phyloP scores from a whole-genome alignment of 2,888 invertebrate species.

The Drosophila cognata region DNA sequence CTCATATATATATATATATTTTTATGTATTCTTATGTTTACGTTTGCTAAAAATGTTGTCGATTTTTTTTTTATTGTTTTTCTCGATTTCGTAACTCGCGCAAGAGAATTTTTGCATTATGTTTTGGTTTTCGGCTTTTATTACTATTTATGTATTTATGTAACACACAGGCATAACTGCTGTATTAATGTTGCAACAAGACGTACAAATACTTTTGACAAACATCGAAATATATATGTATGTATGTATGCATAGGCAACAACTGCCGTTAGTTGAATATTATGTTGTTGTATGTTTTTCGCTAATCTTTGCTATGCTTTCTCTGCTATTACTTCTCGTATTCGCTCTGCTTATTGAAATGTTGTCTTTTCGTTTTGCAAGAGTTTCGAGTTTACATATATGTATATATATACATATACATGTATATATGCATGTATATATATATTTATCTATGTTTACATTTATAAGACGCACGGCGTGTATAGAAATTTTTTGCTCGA shows the following conservation, averaged over 20 bases:
- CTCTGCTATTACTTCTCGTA: constrained; percentile 2
- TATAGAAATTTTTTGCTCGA: not conserved
- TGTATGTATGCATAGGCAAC: constrained; percentile 33
- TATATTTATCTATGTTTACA: not conserved
- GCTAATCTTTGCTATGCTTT: constrained; percentile 4
- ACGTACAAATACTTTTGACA: constrained; percentile 24
- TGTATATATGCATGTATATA: constrained; percentile 1
- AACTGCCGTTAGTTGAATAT: constrained; percentile 14
- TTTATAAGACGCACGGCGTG: constrained; percentile 4
- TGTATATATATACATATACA: constrained; percentile 9
- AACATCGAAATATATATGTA: constrained; percentile 21
- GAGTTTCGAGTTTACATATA: constrained; percentile 7
- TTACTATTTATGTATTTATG: constrained; percentile 9
- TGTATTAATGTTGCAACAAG: constrained; percentile 29
- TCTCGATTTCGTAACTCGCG: constrained; percentile 14
- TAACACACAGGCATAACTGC: constrained; percentile 31
- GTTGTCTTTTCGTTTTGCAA: constrained; percentile 1
- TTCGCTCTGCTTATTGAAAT: not conserved
- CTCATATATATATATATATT: constrained; percentile 15
- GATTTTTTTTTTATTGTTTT: constrained; percentile 6
- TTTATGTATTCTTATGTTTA: constrained; percentile 31
- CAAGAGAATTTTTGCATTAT: constrained; percentile 33
- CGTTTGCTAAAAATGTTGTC: constrained; percentile 35
- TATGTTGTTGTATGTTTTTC: constrained; percentile 7
- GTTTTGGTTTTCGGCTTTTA: constrained; percentile 50